Base-by-base conservation (phyloP, 53 echinoderm and acorn worm species). In the Zoroaster sp. region DNA sequence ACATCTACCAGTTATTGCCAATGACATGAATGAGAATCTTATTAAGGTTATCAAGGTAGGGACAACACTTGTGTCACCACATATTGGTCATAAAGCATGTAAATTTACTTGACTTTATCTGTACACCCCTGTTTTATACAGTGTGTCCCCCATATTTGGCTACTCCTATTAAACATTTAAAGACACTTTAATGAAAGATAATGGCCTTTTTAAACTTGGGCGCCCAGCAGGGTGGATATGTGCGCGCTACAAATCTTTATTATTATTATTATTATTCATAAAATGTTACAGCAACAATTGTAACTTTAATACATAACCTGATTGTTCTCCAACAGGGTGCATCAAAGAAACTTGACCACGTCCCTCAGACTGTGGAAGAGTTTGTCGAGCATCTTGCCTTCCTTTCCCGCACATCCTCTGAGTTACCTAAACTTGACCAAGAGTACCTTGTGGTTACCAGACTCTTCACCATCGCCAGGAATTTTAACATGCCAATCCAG, bases 321-420 rank as follows among this genome's bases (percentile, higher is more conserved):
- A 1, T 80, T 70, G 34, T 41, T 31, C 33, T 20, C 15, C 13
- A 28, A 9, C 88, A 98, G 99, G 93, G 99, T 89, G 94, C 99
- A 25, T 96, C 99, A 10, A 98, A 94, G 93, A 98, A 96, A 75
- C 93, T 99, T 20, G 99, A 99, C 77, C 94, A 96, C 45, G 78
- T 78, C 32, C 99, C 96, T 25, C 74, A 92, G 69, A 87, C 94
- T 1, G 99, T 99, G 59, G 99, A 99, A 81, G 99, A 96, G 93
- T 99, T 99, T 88, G 96, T 96, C 7, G 93, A 96, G 33, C 99
- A 99, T 54, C 90, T 99, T 72, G 87, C 96, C 2, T 99, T 99
- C 77, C 90, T 99, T 21, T 89, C 93, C 11, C 88, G 93, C 8
- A 99, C 96, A 88, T 91, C 89, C 32, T 83, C 93, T 2, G 99